Evolutionary conservation across 2,888 invertebrate species (phyloP).

Genomic region (Protonemura montana): DNA sequence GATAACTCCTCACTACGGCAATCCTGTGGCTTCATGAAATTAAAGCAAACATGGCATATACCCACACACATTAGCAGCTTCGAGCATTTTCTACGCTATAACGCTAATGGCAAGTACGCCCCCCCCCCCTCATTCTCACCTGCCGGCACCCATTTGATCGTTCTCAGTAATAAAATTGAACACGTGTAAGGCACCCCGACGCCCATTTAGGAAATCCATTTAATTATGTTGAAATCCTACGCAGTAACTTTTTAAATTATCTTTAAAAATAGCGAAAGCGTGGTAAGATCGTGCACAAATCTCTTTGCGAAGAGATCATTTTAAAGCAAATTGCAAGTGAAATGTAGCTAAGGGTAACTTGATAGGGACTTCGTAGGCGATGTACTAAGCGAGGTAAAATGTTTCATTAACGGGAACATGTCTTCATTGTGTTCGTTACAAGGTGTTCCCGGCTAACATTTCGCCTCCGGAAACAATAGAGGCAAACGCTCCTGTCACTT

Average conservation of each 20-base stretch:
- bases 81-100: background rate
- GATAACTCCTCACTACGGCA: background rate
- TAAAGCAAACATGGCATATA: background rate
- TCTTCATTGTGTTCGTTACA: background rate
- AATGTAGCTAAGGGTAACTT: background rate
- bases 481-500: background rate
- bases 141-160: background rate
- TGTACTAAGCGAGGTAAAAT: background rate
- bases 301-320: background rate
- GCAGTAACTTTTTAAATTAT: background rate
- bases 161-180: background rate
- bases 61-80: background rate
- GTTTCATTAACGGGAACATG: background rate
- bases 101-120: background rate
- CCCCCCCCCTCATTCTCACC: too few species aligned
- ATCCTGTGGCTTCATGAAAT: background rate
- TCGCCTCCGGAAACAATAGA: background rate
- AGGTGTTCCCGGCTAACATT: background rate
- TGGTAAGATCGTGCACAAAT: background rate
- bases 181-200: background rate
- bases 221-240: background rate
- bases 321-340: too few species aligned
- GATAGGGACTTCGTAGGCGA: background rate
- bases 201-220: background rate
- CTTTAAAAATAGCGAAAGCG: background rate